A percentile compares a stretch with the other conserved stretches of the same genome.
phyloP scores from a whole-genome alignment of 92 coral and sea anemone genomes.

The Isaurus tuberculatus region DNA sequence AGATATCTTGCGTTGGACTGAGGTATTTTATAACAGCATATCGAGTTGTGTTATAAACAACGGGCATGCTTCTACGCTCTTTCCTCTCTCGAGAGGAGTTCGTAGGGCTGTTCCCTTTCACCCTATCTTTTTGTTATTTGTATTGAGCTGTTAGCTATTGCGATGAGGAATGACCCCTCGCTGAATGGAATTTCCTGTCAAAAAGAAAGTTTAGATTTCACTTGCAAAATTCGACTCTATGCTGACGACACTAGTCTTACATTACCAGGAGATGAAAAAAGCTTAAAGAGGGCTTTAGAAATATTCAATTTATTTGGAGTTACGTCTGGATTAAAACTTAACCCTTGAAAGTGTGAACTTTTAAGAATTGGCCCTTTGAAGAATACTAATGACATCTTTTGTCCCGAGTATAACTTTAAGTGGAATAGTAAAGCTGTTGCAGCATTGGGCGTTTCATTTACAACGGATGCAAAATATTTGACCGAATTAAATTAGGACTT shows the following conservation, averaged over 20 bases:
- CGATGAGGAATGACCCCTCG: not conserved
- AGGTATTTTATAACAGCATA: not conserved
- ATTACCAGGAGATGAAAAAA: not conserved
- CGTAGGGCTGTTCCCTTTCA: not conserved
- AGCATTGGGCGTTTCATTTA: not conserved
- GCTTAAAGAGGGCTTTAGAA: not conserved
- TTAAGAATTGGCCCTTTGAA: not conserved
- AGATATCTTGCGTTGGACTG: slow-evolving; percentile 2
- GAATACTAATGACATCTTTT: not conserved
- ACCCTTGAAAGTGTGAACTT: not conserved
- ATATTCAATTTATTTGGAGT: not conserved
- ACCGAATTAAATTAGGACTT: not conserved
- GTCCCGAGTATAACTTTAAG: slow-evolving; percentile 1
- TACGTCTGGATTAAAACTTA: not conserved
- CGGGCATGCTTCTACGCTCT: not conserved
- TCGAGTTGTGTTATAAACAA: not conserved
- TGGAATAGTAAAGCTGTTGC: slow-evolving; percentile 8
- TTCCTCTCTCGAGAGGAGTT: not conserved
- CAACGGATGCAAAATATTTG: not conserved
- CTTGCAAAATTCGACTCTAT: not conserved
- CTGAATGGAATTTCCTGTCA: not conserved
- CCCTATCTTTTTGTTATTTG: not conserved
- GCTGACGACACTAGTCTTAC: slow-evolving; percentile 6
- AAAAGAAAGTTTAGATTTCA: not conserved
- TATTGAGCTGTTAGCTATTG: not conserved